Evolutionary conservation across 1,140 invertebrate genomes (phyloP).

Genomic region (Ceratoteleas bidentatus): DNA sequence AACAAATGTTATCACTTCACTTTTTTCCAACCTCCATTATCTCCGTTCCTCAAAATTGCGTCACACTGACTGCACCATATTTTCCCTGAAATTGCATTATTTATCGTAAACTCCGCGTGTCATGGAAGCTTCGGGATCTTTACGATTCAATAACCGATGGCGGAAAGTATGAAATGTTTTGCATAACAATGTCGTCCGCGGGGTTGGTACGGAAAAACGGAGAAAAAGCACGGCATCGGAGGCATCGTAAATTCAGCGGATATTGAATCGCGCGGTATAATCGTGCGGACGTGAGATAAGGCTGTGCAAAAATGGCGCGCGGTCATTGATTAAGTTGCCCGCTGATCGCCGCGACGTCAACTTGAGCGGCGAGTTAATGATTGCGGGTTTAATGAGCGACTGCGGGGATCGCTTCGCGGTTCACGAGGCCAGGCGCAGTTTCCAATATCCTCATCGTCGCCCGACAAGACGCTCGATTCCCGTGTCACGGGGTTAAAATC

Average conservation of each 20-base stretch:
- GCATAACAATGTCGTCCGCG: too few relatives aligned
- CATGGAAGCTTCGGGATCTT: too few relatives aligned
- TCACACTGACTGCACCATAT: too few relatives aligned
- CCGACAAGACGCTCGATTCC: slow-evolving; percentile 34
- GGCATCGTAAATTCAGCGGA: slow-evolving; percentile 18
- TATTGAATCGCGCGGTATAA: slow-evolving; percentile 18
- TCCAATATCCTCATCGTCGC: slow-evolving; percentile 47
- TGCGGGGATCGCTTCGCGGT: slow-evolving; percentile 26
- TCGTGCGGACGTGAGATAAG: slow-evolving; percentile 12
- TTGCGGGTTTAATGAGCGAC: slow-evolving; percentile 34
- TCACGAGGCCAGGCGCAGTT: slow-evolving; percentile 43
- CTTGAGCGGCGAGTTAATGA: slow-evolving; percentile 36
- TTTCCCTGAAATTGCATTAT: too few relatives aligned
- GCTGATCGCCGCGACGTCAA: slow-evolving; percentile 17
- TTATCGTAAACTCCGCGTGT: too few relatives aligned
- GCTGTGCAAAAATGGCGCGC: slow-evolving; percentile 15
- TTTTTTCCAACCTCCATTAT: too few relatives aligned
- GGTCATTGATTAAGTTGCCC: slow-evolving; percentile 28
- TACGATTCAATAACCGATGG: too few relatives aligned
- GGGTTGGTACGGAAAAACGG: too few relatives aligned
- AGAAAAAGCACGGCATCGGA: not conserved
- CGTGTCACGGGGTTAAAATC: slow-evolving; percentile 61
- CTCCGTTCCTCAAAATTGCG: too few relatives aligned
- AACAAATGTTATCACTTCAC: too few relatives aligned
- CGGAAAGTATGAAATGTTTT: too few relatives aligned